These are phyloP conservation scores for Nephrotoma flavescens DNA, from an alignment of 2,888 invertebrate species.

Conservation along the genomic window DNA sequence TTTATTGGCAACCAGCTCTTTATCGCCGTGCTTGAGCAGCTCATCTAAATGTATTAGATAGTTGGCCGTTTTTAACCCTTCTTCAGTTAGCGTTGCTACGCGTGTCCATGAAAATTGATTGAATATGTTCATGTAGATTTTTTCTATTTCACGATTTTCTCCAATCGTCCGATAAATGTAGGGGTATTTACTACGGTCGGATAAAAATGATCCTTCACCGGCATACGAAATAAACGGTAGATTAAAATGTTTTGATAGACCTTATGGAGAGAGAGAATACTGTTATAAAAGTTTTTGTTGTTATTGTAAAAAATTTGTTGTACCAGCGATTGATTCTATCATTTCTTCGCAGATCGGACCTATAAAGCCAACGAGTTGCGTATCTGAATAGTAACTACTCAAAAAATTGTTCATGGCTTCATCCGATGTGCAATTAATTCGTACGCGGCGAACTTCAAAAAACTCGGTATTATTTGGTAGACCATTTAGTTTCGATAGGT, in stretches of 20 bases:
- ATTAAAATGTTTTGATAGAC: slow-evolving; percentile 55
- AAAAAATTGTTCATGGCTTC: slow-evolving; percentile 62
- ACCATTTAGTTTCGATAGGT: not conserved
- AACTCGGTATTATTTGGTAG: not conserved
- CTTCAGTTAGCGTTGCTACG: slow-evolving; percentile 63
- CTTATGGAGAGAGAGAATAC: slow-evolving; percentile 27
- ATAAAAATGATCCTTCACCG: slow-evolving; percentile 54
- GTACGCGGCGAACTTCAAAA: not conserved
- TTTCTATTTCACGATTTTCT: slow-evolving; percentile 49
- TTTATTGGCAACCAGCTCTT: slow-evolving; percentile 48
- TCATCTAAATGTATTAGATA: slow-evolving; percentile 58
- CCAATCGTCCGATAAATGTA: slow-evolving; percentile 70
- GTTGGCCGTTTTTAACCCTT: slow-evolving; percentile 63
- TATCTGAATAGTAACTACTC: slow-evolving; percentile 39
- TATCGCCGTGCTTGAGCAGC: slow-evolving; percentile 42
- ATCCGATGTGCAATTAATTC: slow-evolving; percentile 32
- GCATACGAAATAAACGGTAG: slow-evolving; percentile 63
- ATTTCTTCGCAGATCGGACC: slow-evolving; percentile 73
- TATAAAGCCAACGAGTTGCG: slow-evolving; percentile 50
- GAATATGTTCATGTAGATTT: slow-evolving; percentile 44
- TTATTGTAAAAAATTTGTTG: not conserved
- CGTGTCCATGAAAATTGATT: slow-evolving; percentile 48
- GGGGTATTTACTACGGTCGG: slow-evolving; percentile 51
- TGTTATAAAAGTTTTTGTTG: not conserved
- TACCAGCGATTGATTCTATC: slow-evolving; percentile 59